Evolutionary conservation across 2,113 vertebrate species (phyloP), one percentile per base, ranked within the genome.

Genomic region (Indicator maculatus): DNA sequence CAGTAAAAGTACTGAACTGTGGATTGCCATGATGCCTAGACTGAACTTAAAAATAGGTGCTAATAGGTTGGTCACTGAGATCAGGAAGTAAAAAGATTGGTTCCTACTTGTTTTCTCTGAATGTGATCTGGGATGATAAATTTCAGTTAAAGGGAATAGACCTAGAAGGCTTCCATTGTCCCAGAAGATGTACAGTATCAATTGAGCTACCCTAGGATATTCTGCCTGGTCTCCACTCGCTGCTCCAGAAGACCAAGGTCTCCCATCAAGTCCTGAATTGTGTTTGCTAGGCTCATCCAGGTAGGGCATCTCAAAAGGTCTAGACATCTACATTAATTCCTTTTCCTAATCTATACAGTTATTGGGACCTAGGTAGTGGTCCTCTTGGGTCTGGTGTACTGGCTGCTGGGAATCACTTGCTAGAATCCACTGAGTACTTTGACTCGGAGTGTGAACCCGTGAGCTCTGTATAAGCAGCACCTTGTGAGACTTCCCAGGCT

Each of bases 341-440:
- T 59, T 10, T 52, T 0, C 1, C 16, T 70, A 70, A 59, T 33
- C 19, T 23, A 21, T 69, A 21, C 30, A 26, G 67, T n/a, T 63
- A 12, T 4, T 38, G 39, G 50, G 55, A 79, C 12, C 16, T 63
- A 8, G 12, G 13, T 12, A 4, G 74, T 16, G 18, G 41, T 74
- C 31, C 61, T 45, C 39, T 36, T 21, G 39, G 20, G 27, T 52
- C 15, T 5, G 2, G 5, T 0, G 2, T 4, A 66, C 18, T 12
- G 45, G 45, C 41, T 50, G 31, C 33, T 58, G 56, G 36, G 41
- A 58, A 52, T 39, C 41, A 26, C 41, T 39, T 2, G 0, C 36
- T 65, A 8, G 16, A 31, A 36, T 71, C 44, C 4, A 7, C 20
- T 19, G 24, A 33, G 23, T 18, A 58, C 36, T 30, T 30, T 21